These are phyloP conservation scores for Rachycentron canadum DNA, from an alignment of 2,797 vertebrate species.

Conservation along the genomic window DNA sequence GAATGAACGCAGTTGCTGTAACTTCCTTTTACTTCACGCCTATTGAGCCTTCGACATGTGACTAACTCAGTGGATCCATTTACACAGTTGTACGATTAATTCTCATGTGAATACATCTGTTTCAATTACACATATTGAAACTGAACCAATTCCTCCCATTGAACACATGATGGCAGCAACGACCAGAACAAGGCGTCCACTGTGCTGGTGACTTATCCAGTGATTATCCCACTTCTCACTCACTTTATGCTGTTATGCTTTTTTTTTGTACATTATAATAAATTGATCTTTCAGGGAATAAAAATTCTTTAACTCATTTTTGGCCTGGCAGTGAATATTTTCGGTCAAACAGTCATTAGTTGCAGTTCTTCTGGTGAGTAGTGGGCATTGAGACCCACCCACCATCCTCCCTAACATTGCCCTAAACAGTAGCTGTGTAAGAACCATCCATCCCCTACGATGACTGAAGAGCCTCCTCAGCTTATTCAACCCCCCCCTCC, in stretches of 20 bases:
- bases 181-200: too few relatives aligned
- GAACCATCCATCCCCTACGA: slow-evolving; percentile 24
- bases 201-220: not conserved
- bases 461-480: slow-evolving; percentile 18
- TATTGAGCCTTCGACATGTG: slow-evolving; percentile 55
- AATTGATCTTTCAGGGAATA: too few relatives aligned
- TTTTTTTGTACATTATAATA: too few relatives aligned
- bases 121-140: not conserved
- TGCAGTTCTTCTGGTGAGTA: not conserved
- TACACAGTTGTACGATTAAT: slow-evolving; percentile 11
- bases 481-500: slow-evolving; percentile 7
- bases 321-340: too few relatives aligned
- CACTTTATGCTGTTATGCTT: too few relatives aligned
- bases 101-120: slow-evolving; percentile 9
- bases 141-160: not conserved
- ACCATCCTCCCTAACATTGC: not conserved
- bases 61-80: slow-evolving; percentile 43
- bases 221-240: too few relatives aligned
- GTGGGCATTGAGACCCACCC: slow-evolving; percentile 18
- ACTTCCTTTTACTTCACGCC: not conserved
- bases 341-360: not conserved
- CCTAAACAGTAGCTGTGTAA: slow-evolving; percentile 7
- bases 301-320: too few relatives aligned
- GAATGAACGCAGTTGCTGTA: too few relatives aligned
- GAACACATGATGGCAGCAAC: too few relatives aligned